These are phyloP conservation scores for Pachyuromys duprasi DNA, from an alignment of 2,797 vertebrate genomes.

Conservation along the genomic window DNA sequence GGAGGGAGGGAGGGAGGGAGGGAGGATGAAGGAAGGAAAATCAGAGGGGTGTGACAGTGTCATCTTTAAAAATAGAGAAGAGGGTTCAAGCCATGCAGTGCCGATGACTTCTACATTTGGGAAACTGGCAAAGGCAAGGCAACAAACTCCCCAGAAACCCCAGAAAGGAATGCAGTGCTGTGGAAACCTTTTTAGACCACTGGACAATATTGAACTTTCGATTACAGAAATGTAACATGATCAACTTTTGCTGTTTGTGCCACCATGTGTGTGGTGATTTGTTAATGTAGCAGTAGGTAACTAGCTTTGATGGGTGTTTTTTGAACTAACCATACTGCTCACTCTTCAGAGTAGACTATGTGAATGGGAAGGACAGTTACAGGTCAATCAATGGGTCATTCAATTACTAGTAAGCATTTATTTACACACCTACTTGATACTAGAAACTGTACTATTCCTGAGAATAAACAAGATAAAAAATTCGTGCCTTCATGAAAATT, in stretches of 20 bases:
- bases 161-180: not conserved
- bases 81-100: not conserved
- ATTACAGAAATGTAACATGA: not conserved
- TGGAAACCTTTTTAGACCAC: not conserved
- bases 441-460: not conserved
- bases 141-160: not conserved
- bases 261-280: not conserved
- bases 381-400: not conserved
- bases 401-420: conserved; percentile 9
- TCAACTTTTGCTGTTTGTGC: not conserved
- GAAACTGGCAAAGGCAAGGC: not conserved
- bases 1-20: too few relatives aligned
- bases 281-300: not conserved
- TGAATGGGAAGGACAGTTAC: not conserved
- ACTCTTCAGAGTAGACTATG: not conserved
- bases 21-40: not conserved
- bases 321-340: not conserved
- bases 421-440: not conserved
- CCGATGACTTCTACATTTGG: not conserved
- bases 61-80: not conserved
- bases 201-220: not conserved
- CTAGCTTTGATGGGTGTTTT: not conserved
- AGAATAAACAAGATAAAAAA: conserved; percentile 9
- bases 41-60: not conserved
- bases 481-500: not conserved